phyloP scores from a whole-genome alignment of 2,797 vertebrate species.

The Salmo trutta region DNA sequence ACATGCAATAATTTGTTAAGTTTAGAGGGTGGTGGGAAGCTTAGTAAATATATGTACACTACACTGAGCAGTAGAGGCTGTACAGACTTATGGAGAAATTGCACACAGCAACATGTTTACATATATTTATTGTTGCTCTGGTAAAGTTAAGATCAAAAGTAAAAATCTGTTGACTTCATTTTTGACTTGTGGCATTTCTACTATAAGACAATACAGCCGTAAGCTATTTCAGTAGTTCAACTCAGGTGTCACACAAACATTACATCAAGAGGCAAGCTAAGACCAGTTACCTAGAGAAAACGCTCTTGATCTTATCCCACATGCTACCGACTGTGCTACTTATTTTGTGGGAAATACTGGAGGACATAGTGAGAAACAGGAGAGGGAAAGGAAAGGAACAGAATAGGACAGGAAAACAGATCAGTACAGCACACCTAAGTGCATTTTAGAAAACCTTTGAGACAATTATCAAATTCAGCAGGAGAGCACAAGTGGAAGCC shows the following conservation, averaged over 20 bases:
- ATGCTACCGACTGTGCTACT: constrained; percentile 83
- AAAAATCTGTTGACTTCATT: background rate
- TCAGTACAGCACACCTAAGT: background rate
- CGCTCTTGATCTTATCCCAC: constrained; percentile 84
- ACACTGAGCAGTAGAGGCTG: too few species aligned
- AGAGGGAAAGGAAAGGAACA: constrained; percentile 59
- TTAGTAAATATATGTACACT: too few species aligned
- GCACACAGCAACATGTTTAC: too few species aligned
- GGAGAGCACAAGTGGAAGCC: background rate
- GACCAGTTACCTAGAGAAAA: constrained; percentile 83
- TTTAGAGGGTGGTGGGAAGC: too few species aligned
- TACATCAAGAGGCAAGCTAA: constrained; percentile 37
- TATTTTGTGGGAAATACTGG: constrained; percentile 85
- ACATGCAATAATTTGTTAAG: background rate
- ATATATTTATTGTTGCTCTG: too few species aligned
- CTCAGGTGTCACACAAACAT: constrained; percentile 7
- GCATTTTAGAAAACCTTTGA: constrained; percentile 1
- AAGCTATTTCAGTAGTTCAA: background rate
- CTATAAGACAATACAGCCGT: background rate
- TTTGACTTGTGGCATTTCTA: background rate
- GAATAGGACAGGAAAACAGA: background rate
- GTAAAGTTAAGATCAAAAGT: too few species aligned
- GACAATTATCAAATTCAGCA: constrained; percentile 3
- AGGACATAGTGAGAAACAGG: constrained; percentile 39
- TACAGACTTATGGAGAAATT: too few species aligned